phyloP scores from a whole-genome alignment of 2,888 invertebrate genomes.

The Lydus trimaculatus region DNA sequence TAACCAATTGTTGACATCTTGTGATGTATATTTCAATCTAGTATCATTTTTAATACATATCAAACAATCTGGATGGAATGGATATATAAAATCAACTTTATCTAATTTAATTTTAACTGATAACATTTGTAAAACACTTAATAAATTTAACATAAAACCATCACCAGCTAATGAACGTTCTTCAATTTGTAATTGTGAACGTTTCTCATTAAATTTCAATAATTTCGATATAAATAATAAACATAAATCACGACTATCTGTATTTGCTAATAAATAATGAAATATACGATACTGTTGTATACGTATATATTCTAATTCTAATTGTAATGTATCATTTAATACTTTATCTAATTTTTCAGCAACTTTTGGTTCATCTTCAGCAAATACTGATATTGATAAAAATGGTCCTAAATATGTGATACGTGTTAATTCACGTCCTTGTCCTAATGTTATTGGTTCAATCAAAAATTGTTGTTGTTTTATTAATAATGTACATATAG shows the following conservation, averaged over 20 bases:
- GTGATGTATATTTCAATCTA: conserved; percentile 80
- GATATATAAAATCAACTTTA: conserved; percentile 88
- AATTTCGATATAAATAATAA: conserved; percentile 81
- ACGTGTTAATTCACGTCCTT: conserved; percentile 85
- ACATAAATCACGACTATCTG: conserved; percentile 79
- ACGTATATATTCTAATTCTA: conserved; percentile 82
- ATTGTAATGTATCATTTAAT: conserved; percentile 74
- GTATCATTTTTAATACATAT: conserved; percentile 82
- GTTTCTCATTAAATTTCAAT: conserved; percentile 82
- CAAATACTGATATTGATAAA: conserved; percentile 89
- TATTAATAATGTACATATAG: conserved; percentile 73
- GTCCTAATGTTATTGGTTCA: conserved; percentile 74
- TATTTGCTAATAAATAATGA: conserved; percentile 83
- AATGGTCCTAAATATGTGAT: conserved; percentile 92
- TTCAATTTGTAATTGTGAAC: conserved; percentile 90
- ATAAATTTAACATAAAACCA: conserved; percentile 94
- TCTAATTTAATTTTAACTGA: conserved; percentile 90
- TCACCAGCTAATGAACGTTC: conserved; percentile 88
- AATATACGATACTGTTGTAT: conserved; percentile 80
- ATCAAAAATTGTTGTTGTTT: conserved; percentile 78
- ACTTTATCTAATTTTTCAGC: conserved; percentile 65
- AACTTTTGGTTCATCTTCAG: conserved; percentile 85
- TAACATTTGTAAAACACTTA: conserved; percentile 89
- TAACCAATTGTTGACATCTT: conserved; percentile 82
- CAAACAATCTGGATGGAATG: conserved; percentile 81